These are phyloP conservation scores for Leptoclinus maculatus DNA, from an alignment of 2,797 vertebrate species.

Conservation along the genomic window DNA sequence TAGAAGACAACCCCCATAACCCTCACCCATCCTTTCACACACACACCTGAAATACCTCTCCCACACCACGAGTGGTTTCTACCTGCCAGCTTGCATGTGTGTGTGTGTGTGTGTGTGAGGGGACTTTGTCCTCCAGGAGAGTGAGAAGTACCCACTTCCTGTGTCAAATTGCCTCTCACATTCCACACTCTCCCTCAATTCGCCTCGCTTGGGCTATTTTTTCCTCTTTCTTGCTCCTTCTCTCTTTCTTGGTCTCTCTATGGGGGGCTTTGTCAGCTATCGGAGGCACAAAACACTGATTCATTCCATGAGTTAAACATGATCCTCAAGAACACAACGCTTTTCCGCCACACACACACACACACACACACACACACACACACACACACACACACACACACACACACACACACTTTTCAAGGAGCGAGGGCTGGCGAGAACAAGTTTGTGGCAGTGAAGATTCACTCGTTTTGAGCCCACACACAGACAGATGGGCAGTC, in stretches of 20 bases:
- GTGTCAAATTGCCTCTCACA: slow-evolving; percentile 84
- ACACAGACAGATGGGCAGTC: slow-evolving; percentile 76
- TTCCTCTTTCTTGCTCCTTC: slow-evolving; percentile 67
- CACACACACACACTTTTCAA: slow-evolving; percentile 27
- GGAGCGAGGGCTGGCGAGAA: slow-evolving; percentile 60
- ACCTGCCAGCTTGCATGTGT: slow-evolving; percentile 50
- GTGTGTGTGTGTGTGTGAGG: slow-evolving; percentile 44
- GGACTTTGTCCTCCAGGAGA: slow-evolving; percentile 73
- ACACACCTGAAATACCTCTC: slow-evolving; percentile 69
- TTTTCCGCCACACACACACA: no score
- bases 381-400: slow-evolving; percentile 13
- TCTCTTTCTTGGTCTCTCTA: slow-evolving; percentile 75
- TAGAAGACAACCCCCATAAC: slow-evolving; percentile 53
- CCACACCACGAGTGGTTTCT: slow-evolving; percentile 42
- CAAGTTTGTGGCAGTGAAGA: slow-evolving; percentile 71
- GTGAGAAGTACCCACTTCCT: slow-evolving; percentile 80
- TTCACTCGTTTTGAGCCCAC: slow-evolving; percentile 75
- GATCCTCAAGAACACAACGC: slow-evolving; percentile 72
- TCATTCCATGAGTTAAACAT: slow-evolving; percentile 80
- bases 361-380: slow-evolving; percentile 29
- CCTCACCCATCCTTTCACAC: slow-evolving; percentile 46
- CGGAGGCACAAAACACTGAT: slow-evolving; percentile 83
- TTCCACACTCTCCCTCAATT: slow-evolving; percentile 78
- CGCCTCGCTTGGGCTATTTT: slow-evolving; percentile 65
- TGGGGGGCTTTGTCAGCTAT: slow-evolving; percentile 83